Evolutionary conservation across 2,113 vertebrate genomes (phyloP).

Genomic region (Carassius gibelio): DNA sequence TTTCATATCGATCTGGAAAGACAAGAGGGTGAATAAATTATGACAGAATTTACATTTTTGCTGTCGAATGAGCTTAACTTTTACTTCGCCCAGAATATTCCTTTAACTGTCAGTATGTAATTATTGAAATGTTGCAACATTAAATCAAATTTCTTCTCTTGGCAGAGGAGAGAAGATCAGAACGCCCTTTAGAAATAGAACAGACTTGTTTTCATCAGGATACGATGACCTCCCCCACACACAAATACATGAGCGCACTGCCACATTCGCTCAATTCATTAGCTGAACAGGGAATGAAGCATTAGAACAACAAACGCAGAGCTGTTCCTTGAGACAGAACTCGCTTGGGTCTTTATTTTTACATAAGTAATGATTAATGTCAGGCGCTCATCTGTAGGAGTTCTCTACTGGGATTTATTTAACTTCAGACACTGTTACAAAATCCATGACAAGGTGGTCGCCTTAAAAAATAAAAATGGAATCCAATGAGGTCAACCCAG

Average conservation of each 20-base stretch:
- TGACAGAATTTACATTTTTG: not conserved
- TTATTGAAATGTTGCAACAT: not conserved
- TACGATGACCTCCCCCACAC: not conserved
- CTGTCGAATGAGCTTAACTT: not conserved
- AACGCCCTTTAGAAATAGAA: not conserved
- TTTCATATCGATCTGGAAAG: too few relatives aligned
- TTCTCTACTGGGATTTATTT: not conserved
- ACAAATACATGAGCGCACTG: conserved; percentile 5
- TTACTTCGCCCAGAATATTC: not conserved
- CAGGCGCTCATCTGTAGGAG: not conserved
- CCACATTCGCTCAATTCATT: conserved; percentile 18
- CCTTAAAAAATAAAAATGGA: conserved; percentile 14
- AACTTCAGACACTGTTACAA: not conserved
- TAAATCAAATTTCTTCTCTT: not conserved
- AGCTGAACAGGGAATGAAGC: conserved; percentile 6
- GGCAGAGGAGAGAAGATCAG: conserved; percentile 7
- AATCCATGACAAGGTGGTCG: conserved; percentile 5
- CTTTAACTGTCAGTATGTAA: not conserved
- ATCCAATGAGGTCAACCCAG: not conserved
- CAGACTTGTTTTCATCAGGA: conserved; percentile 4
- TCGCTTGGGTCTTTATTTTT: conserved; percentile 23
- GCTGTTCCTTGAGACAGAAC: not conserved
- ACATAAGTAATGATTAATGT: conserved; percentile 24
- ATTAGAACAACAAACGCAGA: conserved; percentile 3
- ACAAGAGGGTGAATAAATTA: not conserved